A percentile compares a stretch with the other conserved stretches of the same genome.
These are phyloP conservation scores for Nycticryphes semicollaris DNA, from an alignment of 2,113 vertebrate genomes.

Conservation along the genomic window DNA sequence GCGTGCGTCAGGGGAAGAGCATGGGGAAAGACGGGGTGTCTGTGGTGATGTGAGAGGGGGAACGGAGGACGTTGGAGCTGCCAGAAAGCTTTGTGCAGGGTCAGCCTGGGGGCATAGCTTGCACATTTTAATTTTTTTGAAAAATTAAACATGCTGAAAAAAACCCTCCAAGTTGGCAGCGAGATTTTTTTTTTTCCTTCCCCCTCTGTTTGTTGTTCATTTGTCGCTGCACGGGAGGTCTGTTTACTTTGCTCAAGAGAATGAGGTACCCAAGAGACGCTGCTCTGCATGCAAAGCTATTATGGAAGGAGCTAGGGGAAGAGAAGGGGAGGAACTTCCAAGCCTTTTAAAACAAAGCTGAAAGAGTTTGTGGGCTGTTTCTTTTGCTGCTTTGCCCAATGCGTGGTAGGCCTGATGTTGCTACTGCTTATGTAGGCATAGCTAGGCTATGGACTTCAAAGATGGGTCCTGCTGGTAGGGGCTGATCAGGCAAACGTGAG, in stretches of 20 bases:
- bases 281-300: slow-evolving; percentile 46
- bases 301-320: slow-evolving; percentile 10
- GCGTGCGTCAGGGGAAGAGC: neutral
- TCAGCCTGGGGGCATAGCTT: neutral
- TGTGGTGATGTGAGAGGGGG: neutral
- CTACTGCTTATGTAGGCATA: neutral
- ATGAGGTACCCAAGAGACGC: slow-evolving; percentile 44
- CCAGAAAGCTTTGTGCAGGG: neutral
- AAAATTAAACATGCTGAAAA: neutral
- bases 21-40: neutral
- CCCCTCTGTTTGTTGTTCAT: slow-evolving; percentile 44
- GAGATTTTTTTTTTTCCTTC: neutral
- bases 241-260: slow-evolving; percentile 66
- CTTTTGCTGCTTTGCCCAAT: neutral
- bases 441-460: neutral
- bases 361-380: slow-evolving; percentile 6
- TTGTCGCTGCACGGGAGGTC: slow-evolving; percentile 47
- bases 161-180: neutral
- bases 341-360: slow-evolving; percentile 29
- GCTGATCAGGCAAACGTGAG: neutral
- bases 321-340: slow-evolving; percentile 14
- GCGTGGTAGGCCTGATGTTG: neutral
- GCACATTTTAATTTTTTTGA: neutral
- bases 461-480: neutral
- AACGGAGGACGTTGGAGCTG: neutral